phyloP scores from a whole-genome alignment of 2,113 vertebrate genomes.

The Ceratotherium simum region DNA sequence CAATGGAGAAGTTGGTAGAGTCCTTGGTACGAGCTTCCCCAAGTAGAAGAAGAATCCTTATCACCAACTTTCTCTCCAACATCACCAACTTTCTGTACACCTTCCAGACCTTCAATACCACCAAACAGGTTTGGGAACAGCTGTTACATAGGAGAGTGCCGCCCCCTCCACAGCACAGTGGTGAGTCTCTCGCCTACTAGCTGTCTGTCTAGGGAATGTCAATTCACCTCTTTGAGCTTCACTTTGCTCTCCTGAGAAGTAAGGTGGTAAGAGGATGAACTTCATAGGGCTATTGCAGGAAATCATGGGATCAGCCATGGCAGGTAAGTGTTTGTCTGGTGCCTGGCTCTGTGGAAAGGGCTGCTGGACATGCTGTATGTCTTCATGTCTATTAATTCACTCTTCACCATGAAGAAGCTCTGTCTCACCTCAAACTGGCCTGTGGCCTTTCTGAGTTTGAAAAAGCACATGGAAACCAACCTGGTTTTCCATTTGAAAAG shows the following conservation, averaged over 20 bases:
- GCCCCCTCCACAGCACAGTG: background rate
- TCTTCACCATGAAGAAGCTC: background rate
- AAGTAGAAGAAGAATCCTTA: no score
- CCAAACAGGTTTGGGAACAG: constrained; percentile 82
- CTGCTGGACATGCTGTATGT: rapidly evolving
- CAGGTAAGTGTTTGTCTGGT: background rate
- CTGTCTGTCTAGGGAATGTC: background rate
- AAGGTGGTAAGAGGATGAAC: background rate
- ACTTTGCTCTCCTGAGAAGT: background rate
- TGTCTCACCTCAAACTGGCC: background rate
- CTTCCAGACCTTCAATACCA: no score
- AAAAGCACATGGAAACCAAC: background rate
- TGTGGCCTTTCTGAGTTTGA: background rate
- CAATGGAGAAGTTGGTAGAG: constrained; percentile 93
- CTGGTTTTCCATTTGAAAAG: background rate
- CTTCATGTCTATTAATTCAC: background rate
- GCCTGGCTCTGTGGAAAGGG: background rate
- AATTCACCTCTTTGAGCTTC: background rate
- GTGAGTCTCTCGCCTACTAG: no score
- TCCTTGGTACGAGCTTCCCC: no score
- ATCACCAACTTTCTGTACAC: no score
- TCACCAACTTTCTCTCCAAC: no score
- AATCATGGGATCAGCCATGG: no score
- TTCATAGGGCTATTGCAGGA: no score
- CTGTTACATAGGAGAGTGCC: constrained; percentile 91